Percentiles rank a stretch among this genome's conserved stretches.
These are phyloP conservation scores for Odontomachus brunneus DNA, from an alignment of 1,140 invertebrate genomes.

Conservation along the genomic window DNA sequence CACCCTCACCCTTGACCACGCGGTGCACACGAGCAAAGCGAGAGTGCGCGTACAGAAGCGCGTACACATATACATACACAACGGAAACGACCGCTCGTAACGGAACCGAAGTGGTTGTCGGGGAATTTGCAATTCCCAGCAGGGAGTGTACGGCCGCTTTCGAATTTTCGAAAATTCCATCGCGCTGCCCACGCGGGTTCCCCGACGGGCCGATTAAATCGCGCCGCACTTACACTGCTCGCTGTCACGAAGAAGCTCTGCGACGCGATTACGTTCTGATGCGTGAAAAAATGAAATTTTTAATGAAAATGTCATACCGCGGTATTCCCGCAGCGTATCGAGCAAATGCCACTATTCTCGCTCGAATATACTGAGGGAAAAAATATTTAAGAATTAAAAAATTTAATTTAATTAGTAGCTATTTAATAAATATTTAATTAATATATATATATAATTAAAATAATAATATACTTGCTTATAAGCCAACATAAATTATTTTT, in stretches of 20 bases:
- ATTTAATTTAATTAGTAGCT: no score
- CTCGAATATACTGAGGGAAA: no score
- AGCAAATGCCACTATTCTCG: no score
- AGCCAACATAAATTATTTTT: no score
- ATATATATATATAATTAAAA: no score
- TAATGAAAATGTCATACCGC: no score
- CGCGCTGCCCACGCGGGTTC: not conserved
- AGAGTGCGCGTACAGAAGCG: constrained; percentile 7
- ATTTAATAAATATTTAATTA: no score
- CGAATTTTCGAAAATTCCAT: constrained; percentile 67
- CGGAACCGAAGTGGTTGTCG: constrained; percentile 74
- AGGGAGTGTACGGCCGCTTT: constrained; percentile 41
- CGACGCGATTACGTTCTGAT: no score
- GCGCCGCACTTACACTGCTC: constrained; percentile 33
- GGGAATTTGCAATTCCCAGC: constrained; percentile 77
- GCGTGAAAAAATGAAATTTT: no score
- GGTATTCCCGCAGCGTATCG: no score
- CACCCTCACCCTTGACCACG: not conserved
- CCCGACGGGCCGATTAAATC: constrained; percentile 35
- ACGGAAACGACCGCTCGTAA: constrained; percentile 57
- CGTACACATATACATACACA: constrained; percentile 7
- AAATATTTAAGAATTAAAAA: no score
- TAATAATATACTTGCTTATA: no score
- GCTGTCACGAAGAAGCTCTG: constrained; percentile 9
- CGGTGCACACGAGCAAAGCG: constrained; percentile 15